Evolutionary conservation across 2,888 invertebrate genomes (phyloP), one percentile per base, ranked within the genome.

Genomic region (Hipparchia semele): DNA sequence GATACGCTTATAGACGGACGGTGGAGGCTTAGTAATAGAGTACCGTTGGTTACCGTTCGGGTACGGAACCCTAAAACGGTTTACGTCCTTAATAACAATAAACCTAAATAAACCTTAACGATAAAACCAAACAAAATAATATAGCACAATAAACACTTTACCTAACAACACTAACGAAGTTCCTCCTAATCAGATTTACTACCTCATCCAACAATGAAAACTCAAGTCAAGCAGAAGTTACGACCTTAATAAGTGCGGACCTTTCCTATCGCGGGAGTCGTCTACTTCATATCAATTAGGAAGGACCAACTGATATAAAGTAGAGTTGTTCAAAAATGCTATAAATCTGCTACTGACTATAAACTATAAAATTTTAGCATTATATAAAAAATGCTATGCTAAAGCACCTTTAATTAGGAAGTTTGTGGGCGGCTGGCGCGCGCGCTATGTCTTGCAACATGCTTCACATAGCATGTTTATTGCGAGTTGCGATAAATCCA

Each of bases 161-260:
- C 65, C 6, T 23, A 65, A 65, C 65, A 65, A 33, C 51, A 53
- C 65, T 53, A 53, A 65, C 65, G 65, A 65, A 65, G 65, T 65
- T 65, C 65, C 53, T 39, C 51, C 51, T 65, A 65, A 65, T 65
- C 65, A 65, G 65, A 65, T 65, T 65, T 65, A 65, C 53, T 65
- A 65, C 65, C 53, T 65, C 65, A 53, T 65, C 23, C 65, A 53
- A 65, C 65, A 65, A 65, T 65, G 65, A 53, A 65, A 65, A 65
- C 65, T 65, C 65, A 65, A 65, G 65, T 65, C 65, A 65, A 65
- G 65, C 65, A 65, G 65, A 65, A 65, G 65, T 65, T 65, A 65
- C 65, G 65, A 53, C 65, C 65, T 65, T 65, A 65, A 65, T 65
- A 65, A 65, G 65, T 53, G 65, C 65, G 51, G 65, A 65, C 65